Evolutionary conservation across 2,113 vertebrate species (phyloP), one percentile per base, ranked within the genome.

Genomic region (Bubo blakistoni): DNA sequence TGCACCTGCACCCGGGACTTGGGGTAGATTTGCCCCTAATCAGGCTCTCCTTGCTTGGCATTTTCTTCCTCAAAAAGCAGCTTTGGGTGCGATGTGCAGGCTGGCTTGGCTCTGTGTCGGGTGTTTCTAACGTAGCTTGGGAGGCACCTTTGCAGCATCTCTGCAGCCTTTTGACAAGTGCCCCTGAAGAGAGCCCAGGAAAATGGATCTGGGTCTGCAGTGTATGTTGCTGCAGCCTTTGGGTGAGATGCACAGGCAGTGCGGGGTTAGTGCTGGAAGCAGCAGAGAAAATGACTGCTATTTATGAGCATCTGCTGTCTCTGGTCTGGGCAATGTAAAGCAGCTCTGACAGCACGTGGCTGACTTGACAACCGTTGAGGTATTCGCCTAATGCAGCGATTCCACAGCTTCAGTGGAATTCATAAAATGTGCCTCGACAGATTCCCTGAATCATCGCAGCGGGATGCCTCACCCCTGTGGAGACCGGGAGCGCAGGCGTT

Each of bases 381-480:
- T 84, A 49, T 92, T 95, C 30, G 10, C 89, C 63, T 73, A 65
- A 89, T 73, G 95, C 96, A 91, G 80, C 93, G 86, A 44, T 16
- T 86, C 72, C 86, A 40, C 80, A 54, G 83, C 89, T 83, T 66
- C 87, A 66, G 59, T 49, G 63, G 72, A 81, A 86, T 66, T 78
- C 72, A 32, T 34, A 36, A 83, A 77, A 74, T 70, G 46, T 62
- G 87, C 77, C 90, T 91, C 18, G 19, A 44, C 63, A 44, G n/a
- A 78, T 73, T 69, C 81, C 72, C 89, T 73, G 93, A 73, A 52
- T 78, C 58, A 25, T 27, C 4, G 1, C 44, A 25, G 84, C 87
- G 74, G 86, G 91, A 55, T 58, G 59, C 62, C 34, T 27, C n/a
- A 16, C 29, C 69, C 90, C 73, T 2, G 11, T 1, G 9, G 84